These are phyloP conservation scores for Drosophila neonasuta DNA, from an alignment of 2,888 invertebrate genomes.

Conservation along the genomic window DNA sequence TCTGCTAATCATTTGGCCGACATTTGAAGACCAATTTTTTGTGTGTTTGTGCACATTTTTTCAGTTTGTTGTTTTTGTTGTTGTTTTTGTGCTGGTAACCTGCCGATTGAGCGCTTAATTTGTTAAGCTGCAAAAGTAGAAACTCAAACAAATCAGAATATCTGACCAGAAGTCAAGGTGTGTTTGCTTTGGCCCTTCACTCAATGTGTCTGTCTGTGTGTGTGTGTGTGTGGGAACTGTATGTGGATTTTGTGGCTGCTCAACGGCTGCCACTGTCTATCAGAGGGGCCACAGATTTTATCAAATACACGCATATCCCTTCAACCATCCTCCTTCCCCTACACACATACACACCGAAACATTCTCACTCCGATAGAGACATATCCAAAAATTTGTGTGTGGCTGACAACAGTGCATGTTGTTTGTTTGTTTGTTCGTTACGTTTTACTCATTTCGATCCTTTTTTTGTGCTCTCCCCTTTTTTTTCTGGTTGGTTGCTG, in stretches of 20 bases:
- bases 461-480: constrained; percentile 29
- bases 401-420: constrained; percentile 65
- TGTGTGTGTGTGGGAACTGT: constrained; percentile 26
- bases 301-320: constrained; percentile 46
- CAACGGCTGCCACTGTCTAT: constrained; percentile 62
- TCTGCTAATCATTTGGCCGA: constrained; percentile 39
- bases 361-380: constrained; percentile 39
- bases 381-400: constrained; percentile 51
- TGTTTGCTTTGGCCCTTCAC: constrained; percentile 57
- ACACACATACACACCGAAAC: constrained; percentile 2
- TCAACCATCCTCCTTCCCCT: neutral
- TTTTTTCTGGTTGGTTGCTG: constrained; percentile 27
- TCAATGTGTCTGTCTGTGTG: constrained; percentile 22
- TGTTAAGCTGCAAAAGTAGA: constrained; percentile 79
- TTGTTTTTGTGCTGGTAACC: constrained; percentile 43
- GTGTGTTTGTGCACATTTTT: neutral
- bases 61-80: constrained; percentile 12
- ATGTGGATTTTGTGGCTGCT: constrained; percentile 70
- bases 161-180: constrained; percentile 77
- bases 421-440: constrained; percentile 76
- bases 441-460: constrained; percentile 74
- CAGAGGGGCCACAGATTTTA: constrained; percentile 63
- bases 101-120: constrained; percentile 79
- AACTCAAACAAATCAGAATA: constrained; percentile 79
- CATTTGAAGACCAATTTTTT: constrained; percentile 8